These are phyloP conservation scores for Cotesia glomerata DNA, from an alignment of 1,140 invertebrate species.

Conservation along the genomic window DNA sequence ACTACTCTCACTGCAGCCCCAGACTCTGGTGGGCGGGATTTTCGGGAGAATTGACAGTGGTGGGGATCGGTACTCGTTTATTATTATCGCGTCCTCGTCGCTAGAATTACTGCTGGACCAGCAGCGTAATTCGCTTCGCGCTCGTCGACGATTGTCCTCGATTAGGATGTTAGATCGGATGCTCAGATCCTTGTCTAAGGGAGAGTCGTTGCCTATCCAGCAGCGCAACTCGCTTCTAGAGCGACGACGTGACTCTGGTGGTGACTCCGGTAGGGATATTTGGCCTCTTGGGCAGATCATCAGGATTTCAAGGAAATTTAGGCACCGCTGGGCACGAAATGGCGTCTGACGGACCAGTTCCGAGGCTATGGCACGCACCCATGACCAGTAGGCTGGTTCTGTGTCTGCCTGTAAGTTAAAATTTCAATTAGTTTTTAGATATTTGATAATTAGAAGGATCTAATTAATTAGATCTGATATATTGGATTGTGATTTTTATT, in stretches of 20 bases:
- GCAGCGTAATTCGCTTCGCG: constrained; percentile 54
- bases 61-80: constrained; percentile 45
- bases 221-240: constrained; percentile 57
- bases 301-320: constrained; percentile 60
- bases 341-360: constrained; percentile 71
- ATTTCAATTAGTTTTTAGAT: neutral
- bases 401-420: constrained; percentile 62
- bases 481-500: too few relatives aligned
- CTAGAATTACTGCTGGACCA: constrained; percentile 61
- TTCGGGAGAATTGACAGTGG: constrained; percentile 37
- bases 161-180: constrained; percentile 32
- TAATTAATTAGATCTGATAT: too few relatives aligned
- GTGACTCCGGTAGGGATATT: constrained; percentile 51
- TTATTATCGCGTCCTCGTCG: constrained; percentile 51
- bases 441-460: neutral
- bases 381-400: constrained; percentile 67
- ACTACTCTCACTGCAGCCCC: constrained; percentile 61
- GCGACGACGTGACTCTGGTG: constrained; percentile 50
- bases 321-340: constrained; percentile 62
- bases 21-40: constrained; percentile 41
- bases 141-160: constrained; percentile 44
- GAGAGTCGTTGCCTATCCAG: constrained; percentile 48
- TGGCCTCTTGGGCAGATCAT: constrained; percentile 55
- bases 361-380: constrained; percentile 69
- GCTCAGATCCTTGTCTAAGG: constrained; percentile 34